Evolutionary conservation across 2,888 invertebrate species (phyloP), one percentile per base, ranked within the genome.

Genomic region (Plemyria rubiginata): DNA sequence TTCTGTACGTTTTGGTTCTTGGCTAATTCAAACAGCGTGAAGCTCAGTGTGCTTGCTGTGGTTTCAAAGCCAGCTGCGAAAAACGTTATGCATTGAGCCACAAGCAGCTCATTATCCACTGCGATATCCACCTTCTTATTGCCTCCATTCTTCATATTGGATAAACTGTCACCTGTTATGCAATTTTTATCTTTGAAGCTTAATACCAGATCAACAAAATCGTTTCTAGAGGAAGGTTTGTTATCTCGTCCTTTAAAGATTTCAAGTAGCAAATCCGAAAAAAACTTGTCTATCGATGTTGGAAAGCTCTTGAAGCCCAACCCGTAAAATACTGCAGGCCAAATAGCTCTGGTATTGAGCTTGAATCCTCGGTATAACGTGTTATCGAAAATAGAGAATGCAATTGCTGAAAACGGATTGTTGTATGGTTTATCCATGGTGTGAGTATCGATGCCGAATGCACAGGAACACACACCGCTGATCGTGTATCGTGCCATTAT

Each of bases 1-100:
- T 73, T 69, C 58, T 85, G 84, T 0, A 66, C 74, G 13, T 77
- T 67, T 15, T 73, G 73, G 22, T 80, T 60, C 66, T 84, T 86
- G 0, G 87, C 83, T 9, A 87, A 63, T 50, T 87, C 85, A 32
- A 69, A 86, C 16, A 87, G 59, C 0, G 78, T 72, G 38, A 71
- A 81, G 29, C 75, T 72, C 12, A 77, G 54, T 0, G 84, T 81
- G 0, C 77, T 77, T 0, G 87, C 74, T 3, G 86, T 82, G 0
- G 87, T 86, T 15, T 87, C 87, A 50, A 75, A 87, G 0, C 87
- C 87, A 22, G 85, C 87, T 0, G 75, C 77, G 38, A 86, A 87
- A 57, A 95, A 94, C 0, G 93, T 75, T 36, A 93, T 86, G 2
- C 94, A 91, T 60, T 95, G 94, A 0, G 94, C 89, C 0, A 91